Conservation (phyloP, 2,113 vertebrate species). For the Gallinago paraguaiae region DNA sequence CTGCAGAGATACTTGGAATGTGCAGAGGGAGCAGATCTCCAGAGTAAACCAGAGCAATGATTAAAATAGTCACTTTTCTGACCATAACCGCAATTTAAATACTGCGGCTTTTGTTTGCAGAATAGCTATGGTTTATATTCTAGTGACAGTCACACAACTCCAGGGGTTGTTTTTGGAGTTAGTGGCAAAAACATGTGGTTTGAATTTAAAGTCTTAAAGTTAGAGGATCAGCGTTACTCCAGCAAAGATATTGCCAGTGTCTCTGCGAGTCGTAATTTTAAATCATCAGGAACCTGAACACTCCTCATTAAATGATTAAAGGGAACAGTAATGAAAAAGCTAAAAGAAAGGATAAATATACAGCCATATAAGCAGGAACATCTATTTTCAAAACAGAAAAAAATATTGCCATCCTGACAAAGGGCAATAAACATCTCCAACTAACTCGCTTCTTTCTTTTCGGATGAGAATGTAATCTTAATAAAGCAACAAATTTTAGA, state of each 20-base stretch:
- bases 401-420: slow-evolving; percentile 56
- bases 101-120: slow-evolving; percentile 58
- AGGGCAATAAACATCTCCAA: slow-evolving; percentile 64
- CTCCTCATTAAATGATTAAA: slow-evolving; percentile 64
- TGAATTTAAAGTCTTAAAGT: slow-evolving; percentile 57
- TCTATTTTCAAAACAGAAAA: slow-evolving; percentile 60
- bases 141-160: slow-evolving; percentile 57
- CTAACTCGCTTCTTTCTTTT: slow-evolving; percentile 26
- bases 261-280: slow-evolving; percentile 38
- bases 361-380: slow-evolving; percentile 7
- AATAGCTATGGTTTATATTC: slow-evolving; percentile 55
- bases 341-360: slow-evolving; percentile 37
- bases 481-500: slow-evolving; percentile 49
- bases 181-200: slow-evolving; percentile 65
- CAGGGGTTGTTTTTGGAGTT: slow-evolving; percentile 9
- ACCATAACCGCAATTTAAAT: slow-evolving; percentile 49
- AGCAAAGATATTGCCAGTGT: slow-evolving; percentile 53
- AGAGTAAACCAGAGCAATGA: slow-evolving; percentile 35
- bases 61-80: slow-evolving; percentile 65
- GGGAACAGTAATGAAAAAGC: slow-evolving; percentile 44
- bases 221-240: slow-evolving; percentile 30
- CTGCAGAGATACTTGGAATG: slow-evolving; percentile 70
- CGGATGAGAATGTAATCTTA: neutral
- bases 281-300: slow-evolving; percentile 53
- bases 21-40: slow-evolving; percentile 65